Percentiles rank a stretch among this genome's conserved stretches.
phyloP scores from a whole-genome alignment of 2,113 vertebrate species.

The Tragelaphus buxtoni region DNA sequence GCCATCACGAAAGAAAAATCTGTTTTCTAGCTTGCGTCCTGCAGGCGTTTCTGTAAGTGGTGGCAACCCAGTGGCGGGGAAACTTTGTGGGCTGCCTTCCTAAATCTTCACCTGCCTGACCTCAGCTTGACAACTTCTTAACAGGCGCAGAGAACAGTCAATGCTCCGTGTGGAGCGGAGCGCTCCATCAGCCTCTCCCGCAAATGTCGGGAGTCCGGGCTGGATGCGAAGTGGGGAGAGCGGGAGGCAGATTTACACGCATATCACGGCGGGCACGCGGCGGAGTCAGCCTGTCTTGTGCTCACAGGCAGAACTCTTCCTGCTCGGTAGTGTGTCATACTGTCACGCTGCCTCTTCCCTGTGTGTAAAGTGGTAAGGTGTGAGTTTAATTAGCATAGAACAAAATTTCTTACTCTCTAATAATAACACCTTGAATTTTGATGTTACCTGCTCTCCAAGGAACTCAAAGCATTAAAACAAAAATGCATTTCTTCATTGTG shows the following conservation, averaged over 20 bases:
- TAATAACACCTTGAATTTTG: slow-evolving; percentile 74
- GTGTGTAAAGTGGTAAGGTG: slow-evolving; percentile 64
- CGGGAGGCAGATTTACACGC: background rate
- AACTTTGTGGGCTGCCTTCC: background rate
- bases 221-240: background rate
- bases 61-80: background rate
- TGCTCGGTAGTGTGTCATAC: slow-evolving; percentile 25
- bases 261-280: background rate
- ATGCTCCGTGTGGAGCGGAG: background rate
- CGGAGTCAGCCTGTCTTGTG: slow-evolving; percentile 45
- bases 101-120: slow-evolving; percentile 41
- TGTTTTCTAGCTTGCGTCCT: background rate
- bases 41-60: background rate
- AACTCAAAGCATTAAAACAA: background rate
- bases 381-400: slow-evolving; percentile 75
- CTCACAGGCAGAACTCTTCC: slow-evolving; percentile 19
- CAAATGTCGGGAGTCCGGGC: background rate
- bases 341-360: slow-evolving; percentile 51
- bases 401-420: slow-evolving; percentile 70
- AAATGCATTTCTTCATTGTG: background rate
- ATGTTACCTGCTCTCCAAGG: slow-evolving; percentile 64
- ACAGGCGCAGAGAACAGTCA: background rate
- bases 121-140: slow-evolving; percentile 30
- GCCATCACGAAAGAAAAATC: background rate
- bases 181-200: background rate